These are phyloP conservation scores for Syndactyla subalaris DNA, from an alignment of 2,797 vertebrate species.

Conservation along the genomic window DNA sequence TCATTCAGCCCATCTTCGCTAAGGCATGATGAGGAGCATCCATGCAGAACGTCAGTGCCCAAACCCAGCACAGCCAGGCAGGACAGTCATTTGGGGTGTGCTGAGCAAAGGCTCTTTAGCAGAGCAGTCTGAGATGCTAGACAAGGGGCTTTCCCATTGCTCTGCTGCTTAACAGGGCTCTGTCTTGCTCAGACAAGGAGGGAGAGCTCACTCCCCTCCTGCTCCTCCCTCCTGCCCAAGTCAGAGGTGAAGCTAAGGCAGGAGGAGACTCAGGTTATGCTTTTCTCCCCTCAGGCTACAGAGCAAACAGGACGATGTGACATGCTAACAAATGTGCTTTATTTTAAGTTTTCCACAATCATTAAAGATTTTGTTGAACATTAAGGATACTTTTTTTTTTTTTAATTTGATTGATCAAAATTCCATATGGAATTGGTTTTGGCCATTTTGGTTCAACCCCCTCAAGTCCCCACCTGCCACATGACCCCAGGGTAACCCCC, in stretches of 20 bases:
- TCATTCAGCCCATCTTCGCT: not conserved
- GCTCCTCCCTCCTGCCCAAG: not conserved
- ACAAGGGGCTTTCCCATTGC: not conserved
- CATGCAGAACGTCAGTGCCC: accelerated
- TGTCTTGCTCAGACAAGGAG: not conserved
- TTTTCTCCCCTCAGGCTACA: not conserved
- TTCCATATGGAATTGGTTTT: not conserved
- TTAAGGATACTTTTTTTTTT: not conserved
- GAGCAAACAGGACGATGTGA: slow-evolving; percentile 25
- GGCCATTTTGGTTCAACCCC: not conserved
- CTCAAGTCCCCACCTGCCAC: not conserved
- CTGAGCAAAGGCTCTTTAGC: not conserved
- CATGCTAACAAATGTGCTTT: slow-evolving; percentile 55
- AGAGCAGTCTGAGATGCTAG: not conserved
- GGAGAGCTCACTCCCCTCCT: not conserved
- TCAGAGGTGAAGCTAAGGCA: not conserved
- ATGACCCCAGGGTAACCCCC: not conserved
- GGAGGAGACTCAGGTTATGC: not conserved
- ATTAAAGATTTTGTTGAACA: slow-evolving; percentile 12
- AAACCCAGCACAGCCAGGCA: not conserved
- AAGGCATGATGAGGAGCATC: not conserved
- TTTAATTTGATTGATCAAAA: not conserved
- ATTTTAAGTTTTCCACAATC: slow-evolving; percentile 68
- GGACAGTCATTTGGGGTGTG: accelerated
- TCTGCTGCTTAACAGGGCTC: not conserved